Percentiles rank a stretch among this genome's conserved stretches.
phyloP scores from a whole-genome alignment of 2,113 vertebrate species.

The Connochaetes taurinus region DNA sequence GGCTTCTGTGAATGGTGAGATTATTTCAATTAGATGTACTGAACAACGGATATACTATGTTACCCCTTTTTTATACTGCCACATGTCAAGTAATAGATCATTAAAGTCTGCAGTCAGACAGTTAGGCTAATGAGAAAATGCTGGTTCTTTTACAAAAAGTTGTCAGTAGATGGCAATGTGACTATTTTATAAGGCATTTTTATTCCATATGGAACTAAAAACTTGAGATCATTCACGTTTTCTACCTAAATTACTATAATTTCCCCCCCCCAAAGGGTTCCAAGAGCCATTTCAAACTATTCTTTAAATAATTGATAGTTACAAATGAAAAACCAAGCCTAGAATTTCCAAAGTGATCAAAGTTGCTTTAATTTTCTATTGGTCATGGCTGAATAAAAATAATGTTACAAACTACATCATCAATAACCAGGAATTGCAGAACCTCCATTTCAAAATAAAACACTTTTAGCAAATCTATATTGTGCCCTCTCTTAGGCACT shows the following conservation, averaged over 20 bases:
- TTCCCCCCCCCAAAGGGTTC: slow-evolving; percentile 63
- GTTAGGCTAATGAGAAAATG: slow-evolving; percentile 52
- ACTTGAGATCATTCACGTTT: slow-evolving; percentile 73
- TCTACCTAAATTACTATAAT: slow-evolving; percentile 75
- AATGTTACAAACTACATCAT: slow-evolving; percentile 62
- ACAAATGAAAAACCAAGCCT: slow-evolving; percentile 80
- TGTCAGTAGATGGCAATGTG: slow-evolving; percentile 87
- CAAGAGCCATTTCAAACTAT: slow-evolving; percentile 77
- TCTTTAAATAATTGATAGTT: slow-evolving; percentile 85
- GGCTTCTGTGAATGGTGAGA: slow-evolving; percentile 46
- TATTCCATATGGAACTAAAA: slow-evolving; percentile 56
- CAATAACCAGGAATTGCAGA: slow-evolving; percentile 63
- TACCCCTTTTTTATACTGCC: slow-evolving; percentile 35
- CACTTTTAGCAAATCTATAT: slow-evolving; percentile 48
- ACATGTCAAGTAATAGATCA: slow-evolving; percentile 23
- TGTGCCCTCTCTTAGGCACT: slow-evolving; percentile 46
- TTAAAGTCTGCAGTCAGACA: slow-evolving; percentile 53
- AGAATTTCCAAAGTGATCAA: slow-evolving; percentile 81
- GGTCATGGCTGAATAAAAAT: slow-evolving; percentile 74
- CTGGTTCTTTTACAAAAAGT: slow-evolving; percentile 66
- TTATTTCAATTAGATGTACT: slow-evolving; percentile 63
- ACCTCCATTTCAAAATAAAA: slow-evolving; percentile 41
- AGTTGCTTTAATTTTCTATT: slow-evolving; percentile 78
- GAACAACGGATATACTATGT: neutral
- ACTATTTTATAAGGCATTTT: slow-evolving; percentile 75